Base-by-base conservation (phyloP, 2,797 vertebrate genomes). In the Meda fulgida region DNA sequence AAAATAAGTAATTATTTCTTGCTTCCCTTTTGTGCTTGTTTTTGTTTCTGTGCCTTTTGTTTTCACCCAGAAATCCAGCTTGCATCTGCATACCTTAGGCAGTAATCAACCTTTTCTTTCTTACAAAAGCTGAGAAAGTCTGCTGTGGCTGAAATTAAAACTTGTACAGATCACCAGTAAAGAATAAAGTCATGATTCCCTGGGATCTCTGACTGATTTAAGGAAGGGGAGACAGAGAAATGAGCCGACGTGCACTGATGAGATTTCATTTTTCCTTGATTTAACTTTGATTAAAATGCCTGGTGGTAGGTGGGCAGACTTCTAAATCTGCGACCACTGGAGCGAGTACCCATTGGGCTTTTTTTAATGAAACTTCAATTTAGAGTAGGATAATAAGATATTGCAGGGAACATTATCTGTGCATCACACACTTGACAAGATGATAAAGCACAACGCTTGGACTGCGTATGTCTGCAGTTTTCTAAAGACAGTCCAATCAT, bases 361-460 rank as follows among this genome's bases (percentile, higher is more conserved):
- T 84, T 81, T 84, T 77, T 84, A 76, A 87, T 84, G 73, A 87
- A 77, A 70, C 83, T 55, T 81, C 65, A 80, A 77, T 78, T 87
- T 67, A 26, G 72, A 84, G 81, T 65, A 84, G 65, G 71, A 84
- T 87, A 87, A 87, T 84, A 87, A 72, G 83, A 79, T 71, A 78
- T 60, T 26, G 51, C 36, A n/a, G 26, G 38, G 76, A 63, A 78
- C 60, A 84, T 84, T 84, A 71, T 65, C 65, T 78, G 75, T 58
- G 75, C 51, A 46, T 78, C 66, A 55, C 66, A 69, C 51, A 58
- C 58, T 46, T 60, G 63, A 34, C 76, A 58, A 71, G 66, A 48
- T 84, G 75, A 84, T 58, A 84, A 69, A 84, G 72, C 58, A 26
- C 81, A 76, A 18, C 31, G 73, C 31, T 83, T 76, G 76, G 63